Evolutionary conservation across 2,888 invertebrate species (phyloP).

Genomic region (Campoletis raptor): DNA sequence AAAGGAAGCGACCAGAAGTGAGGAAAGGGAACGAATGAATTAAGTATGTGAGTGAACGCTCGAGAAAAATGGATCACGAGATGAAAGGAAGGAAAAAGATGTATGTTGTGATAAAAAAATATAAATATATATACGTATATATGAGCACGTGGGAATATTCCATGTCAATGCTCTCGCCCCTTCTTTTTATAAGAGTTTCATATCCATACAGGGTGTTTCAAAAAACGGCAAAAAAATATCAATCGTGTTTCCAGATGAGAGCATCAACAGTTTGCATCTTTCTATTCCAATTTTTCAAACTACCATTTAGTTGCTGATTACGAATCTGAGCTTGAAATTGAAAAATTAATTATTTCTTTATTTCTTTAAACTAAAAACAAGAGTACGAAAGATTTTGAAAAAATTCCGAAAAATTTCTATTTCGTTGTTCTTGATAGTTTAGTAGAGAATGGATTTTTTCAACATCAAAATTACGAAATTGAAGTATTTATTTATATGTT

Average conservation of each 20-base stretch:
- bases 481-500: too few relatives aligned
- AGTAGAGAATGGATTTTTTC: too few relatives aligned
- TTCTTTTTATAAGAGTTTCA: neutral
- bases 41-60: constrained; percentile 37
- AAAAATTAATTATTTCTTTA: too few relatives aligned
- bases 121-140: neutral
- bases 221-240: neutral
- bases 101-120: neutral
- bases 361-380: too few relatives aligned
- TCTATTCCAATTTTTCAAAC: neutral
- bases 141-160: neutral
- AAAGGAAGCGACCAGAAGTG: neutral
- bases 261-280: neutral
- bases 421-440: too few relatives aligned
- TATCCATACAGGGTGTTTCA: neutral
- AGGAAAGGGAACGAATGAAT: constrained; percentile 45
- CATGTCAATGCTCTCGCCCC: neutral
- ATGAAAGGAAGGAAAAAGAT: constrained; percentile 27
- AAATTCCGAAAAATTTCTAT: too few relatives aligned
- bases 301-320: neutral
- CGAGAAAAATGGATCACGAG: constrained; percentile 15
- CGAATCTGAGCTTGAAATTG: too few relatives aligned
- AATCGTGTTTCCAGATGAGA: neutral
- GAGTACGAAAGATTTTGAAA: too few relatives aligned
- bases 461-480: too few relatives aligned